Evolutionary conservation across 2,888 invertebrate species (phyloP).

Genomic region (Tipula vernalis): DNA sequence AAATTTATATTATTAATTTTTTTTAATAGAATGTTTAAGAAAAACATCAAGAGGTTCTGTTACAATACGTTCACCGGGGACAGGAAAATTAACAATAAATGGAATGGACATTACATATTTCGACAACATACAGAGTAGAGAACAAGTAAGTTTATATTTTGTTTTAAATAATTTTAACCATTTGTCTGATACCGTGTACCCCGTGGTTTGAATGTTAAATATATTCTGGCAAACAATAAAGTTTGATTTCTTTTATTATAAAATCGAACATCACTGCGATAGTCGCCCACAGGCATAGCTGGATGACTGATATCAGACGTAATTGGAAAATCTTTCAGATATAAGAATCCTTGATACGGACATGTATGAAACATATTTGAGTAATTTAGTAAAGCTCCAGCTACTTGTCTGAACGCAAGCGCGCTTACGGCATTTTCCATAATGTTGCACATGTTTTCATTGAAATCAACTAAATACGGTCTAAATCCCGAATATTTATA

Average conservation of each 20-base stretch:
- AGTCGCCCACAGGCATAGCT: background rate
- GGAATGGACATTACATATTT: slow-evolving; percentile 69
- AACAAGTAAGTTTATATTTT: slow-evolving; percentile 49
- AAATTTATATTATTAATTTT: slow-evolving; percentile 5
- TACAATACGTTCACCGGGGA: slow-evolving; percentile 67
- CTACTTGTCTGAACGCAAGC: background rate
- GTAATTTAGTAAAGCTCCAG: background rate
- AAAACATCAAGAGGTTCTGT: slow-evolving; percentile 66
- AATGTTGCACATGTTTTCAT: background rate
- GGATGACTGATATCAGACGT: background rate
- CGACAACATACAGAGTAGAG: slow-evolving; percentile 50
- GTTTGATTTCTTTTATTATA: background rate
- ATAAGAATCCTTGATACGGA: background rate
- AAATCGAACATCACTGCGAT: background rate
- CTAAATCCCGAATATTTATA: background rate
- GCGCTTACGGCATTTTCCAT: background rate
- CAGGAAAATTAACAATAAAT: slow-evolving; percentile 73
- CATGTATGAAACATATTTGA: background rate
- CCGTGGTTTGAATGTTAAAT: background rate
- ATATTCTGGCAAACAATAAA: background rate
- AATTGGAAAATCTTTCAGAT: background rate
- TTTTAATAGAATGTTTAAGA: slow-evolving; percentile 47
- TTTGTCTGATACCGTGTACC: background rate
- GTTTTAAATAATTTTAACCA: background rate
- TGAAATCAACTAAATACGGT: background rate